phyloP scores from a whole-genome alignment of 2,797 vertebrate species.

The Oophaga sylvatica region DNA sequence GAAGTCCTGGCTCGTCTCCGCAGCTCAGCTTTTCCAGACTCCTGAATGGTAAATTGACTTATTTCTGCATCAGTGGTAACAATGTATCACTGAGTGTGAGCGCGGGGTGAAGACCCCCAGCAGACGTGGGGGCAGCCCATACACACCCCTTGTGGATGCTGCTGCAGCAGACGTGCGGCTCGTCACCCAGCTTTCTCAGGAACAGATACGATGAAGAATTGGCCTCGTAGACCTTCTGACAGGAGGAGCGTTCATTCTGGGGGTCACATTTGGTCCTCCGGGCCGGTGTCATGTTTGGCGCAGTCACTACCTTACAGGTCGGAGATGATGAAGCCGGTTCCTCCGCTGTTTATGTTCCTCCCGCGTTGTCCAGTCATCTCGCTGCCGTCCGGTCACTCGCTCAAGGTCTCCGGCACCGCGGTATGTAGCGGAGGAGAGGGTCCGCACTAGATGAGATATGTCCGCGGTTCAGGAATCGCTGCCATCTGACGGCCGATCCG shows the following conservation, averaged over 20 bases:
- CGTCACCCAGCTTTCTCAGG: neutral
- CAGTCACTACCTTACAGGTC: neutral
- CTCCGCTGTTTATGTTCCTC: neutral
- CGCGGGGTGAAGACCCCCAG: neutral
- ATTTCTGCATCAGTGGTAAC: too few species aligned
- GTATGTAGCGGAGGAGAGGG: constrained; percentile 26
- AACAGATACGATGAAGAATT: neutral
- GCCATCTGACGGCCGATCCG: too few species aligned
- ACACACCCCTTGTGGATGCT: too few species aligned
- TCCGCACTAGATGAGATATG: constrained; percentile 7
- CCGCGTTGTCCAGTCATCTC: neutral
- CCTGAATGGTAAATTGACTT: neutral
- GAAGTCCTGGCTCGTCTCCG: neutral
- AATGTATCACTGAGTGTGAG: neutral
- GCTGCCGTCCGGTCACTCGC: neutral
- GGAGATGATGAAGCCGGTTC: neutral
- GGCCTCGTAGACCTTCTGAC: neutral
- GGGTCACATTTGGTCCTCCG: neutral
- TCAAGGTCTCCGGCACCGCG: neutral
- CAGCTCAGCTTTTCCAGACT: neutral
- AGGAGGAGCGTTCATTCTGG: neutral
- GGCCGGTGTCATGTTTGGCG: neutral
- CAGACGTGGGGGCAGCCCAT: too few species aligned
- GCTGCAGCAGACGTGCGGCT: too few species aligned
- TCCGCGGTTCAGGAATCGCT: constrained; percentile 1